Percentiles rank a stretch among this genome's conserved stretches.
phyloP scores from a whole-genome alignment of 92 coral and sea anemone genomes.

The Phymanthus crucifer region DNA sequence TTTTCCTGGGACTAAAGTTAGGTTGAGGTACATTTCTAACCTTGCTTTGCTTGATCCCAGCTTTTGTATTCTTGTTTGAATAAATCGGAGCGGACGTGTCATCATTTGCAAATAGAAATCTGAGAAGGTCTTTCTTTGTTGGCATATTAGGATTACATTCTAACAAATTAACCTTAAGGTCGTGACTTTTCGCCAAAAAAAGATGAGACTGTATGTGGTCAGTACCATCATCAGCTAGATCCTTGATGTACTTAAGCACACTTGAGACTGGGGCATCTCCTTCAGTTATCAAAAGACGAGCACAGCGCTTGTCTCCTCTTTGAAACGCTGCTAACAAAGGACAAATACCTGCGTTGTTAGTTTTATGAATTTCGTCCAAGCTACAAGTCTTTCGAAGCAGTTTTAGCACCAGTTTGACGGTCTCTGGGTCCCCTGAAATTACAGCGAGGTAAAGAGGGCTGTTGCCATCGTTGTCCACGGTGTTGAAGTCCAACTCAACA shows the following conservation, averaged over 20 bases:
- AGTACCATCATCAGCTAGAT: constrained; percentile 6
- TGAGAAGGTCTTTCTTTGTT: constrained; percentile 55
- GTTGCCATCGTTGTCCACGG: constrained; percentile 66
- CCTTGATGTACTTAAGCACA: constrained; percentile 55
- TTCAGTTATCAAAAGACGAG: constrained; percentile 60
- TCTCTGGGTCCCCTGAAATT: constrained; percentile 57
- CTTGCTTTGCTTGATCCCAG: neutral
- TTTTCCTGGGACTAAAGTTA: neutral
- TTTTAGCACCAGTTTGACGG: constrained; percentile 51
- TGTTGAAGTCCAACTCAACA: constrained; percentile 52
- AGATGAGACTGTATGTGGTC: constrained; percentile 11
- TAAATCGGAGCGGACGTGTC: constrained; percentile 26
- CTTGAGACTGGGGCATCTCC: constrained; percentile 58
- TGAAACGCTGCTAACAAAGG: constrained; percentile 73
- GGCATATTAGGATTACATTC: constrained; percentile 26
- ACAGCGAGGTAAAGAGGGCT: constrained; percentile 68
- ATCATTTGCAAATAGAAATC: constrained; percentile 70
- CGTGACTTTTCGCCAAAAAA: constrained; percentile 28
- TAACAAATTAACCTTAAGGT: constrained; percentile 19
- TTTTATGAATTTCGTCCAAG: constrained; percentile 34
- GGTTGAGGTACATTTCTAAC: constrained; percentile 1
- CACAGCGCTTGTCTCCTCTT: constrained; percentile 67
- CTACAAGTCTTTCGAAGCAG: constrained; percentile 33
- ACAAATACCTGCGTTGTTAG: constrained; percentile 85
- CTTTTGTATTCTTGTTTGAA: constrained; percentile 14